These are phyloP conservation scores for Porites evermanni DNA, from an alignment of 92 coral and sea anemone species.

Conservation along the genomic window DNA sequence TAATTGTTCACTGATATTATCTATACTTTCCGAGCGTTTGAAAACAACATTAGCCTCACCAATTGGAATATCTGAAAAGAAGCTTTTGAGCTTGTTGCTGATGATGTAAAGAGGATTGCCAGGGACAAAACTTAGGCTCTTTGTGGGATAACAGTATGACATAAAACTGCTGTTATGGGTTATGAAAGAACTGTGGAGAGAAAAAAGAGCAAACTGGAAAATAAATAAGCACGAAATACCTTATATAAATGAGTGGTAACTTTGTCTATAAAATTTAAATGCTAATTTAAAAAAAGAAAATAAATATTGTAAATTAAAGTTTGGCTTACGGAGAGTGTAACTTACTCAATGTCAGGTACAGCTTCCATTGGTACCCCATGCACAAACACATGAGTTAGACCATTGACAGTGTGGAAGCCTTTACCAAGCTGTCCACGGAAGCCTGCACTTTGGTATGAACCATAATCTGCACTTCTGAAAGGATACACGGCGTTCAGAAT, in stretches of 20 bases:
- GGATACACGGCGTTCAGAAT: slow-evolving; percentile 79
- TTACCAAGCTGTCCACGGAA: slow-evolving; percentile 83
- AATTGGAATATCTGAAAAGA: slow-evolving; percentile 2
- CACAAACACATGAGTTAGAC: slow-evolving; percentile 86
- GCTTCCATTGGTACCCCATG: slow-evolving; percentile 73
- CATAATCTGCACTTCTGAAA: slow-evolving; percentile 78
- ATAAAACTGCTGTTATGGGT: not conserved
- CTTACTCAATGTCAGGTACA: slow-evolving; percentile 76
- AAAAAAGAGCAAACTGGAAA: not conserved
- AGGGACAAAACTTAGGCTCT: not conserved
- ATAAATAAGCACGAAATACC: not conserved
- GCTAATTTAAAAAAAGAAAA: too few species aligned
- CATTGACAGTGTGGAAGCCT: slow-evolving; percentile 83
- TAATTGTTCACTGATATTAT: not conserved
- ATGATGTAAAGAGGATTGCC: slow-evolving; percentile 18
- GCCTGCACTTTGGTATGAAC: slow-evolving; percentile 88
- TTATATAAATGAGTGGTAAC: not conserved
- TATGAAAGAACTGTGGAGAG: not conserved
- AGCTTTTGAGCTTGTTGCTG: slow-evolving; percentile 17
- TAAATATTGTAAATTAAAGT: too few species aligned
- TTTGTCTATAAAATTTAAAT: too few species aligned
- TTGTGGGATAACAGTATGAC: not conserved
- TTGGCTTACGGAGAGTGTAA: not conserved
- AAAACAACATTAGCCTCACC: not conserved
- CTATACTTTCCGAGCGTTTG: not conserved